Percentiles rank a stretch among this genome's conserved stretches.
Conservation (phyloP, 2,888 invertebrate species). For the Acanthosepion pharaonis region DNA sequence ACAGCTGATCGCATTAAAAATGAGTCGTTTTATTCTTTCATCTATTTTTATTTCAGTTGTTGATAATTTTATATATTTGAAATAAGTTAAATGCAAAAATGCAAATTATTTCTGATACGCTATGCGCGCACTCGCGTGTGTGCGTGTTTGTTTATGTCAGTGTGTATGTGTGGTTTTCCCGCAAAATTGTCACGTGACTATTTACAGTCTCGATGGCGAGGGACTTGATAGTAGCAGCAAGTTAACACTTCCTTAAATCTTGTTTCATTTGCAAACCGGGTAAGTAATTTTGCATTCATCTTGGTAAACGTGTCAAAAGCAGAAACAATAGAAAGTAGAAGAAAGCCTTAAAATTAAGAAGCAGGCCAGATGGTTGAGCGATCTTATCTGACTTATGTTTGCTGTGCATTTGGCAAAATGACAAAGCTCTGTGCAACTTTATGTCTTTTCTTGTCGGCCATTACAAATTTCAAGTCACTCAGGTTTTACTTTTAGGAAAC, state of each 20-base stretch:
- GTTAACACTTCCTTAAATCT: not conserved
- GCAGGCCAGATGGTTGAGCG: not conserved
- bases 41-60: not conserved
- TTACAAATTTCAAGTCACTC: not conserved
- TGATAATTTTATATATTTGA: not conserved
- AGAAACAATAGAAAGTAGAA: not conserved
- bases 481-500: not conserved
- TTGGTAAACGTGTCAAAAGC: too few species aligned
- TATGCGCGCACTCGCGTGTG: not conserved
- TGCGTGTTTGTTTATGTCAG: not conserved
- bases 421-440: not conserved
- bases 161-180: not conserved
- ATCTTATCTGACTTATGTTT: not conserved
- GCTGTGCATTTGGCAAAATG: not conserved
- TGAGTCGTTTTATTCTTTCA: not conserved
- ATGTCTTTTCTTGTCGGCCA: not conserved
- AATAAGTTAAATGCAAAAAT: not conserved
- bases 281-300: not conserved
- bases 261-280: not conserved
- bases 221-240: conserved; percentile 12
- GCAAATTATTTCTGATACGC: not conserved
- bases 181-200: not conserved
- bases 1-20: not conserved
- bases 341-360: not conserved
- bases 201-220: conserved; percentile 18